Evolutionary conservation across 2,113 vertebrate genomes (phyloP), one percentile per base, ranked within the genome.

Genomic region (Daphoenositta chrysoptera): DNA sequence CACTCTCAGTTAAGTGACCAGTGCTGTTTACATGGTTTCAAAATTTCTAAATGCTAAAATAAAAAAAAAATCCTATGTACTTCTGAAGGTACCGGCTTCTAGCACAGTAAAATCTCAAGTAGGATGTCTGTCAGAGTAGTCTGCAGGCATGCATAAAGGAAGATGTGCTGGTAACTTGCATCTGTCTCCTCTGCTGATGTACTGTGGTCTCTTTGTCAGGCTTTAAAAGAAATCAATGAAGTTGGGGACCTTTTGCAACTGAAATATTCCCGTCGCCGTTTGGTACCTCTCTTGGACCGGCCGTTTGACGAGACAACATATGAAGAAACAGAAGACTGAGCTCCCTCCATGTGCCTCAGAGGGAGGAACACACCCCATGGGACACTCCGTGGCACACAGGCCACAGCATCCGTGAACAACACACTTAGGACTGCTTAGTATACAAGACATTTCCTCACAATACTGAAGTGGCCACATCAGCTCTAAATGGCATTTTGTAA

Each of bases 241-340:
- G 99, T 99, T 64, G 99, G 99, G 40, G 99, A 99, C 80, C 98
- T 99, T 37, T 97, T 99, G 83, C 99, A 99, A 80, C 92, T 99
- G 87, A 99, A 99, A 95, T 99, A 99, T 94, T 99, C 99, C 40
- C 98, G 99, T 83, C 98, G 96, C 58, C 98, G 97, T 91, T 94
- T 98, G 61, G 97, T 98, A 35, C 98, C 98, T 48, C 98, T 98
- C 12, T 96, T 99, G 83, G 98, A 98, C 81, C 98, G 98, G 94
- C 98, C 98, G 8, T 98, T 99, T 51, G 98, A 99, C 1, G 99
- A 99, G 96, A 99, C 98, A n/a, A 98, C 98, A 0, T 98, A 99
- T 14, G 99, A 99, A 97, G 99, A 99, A 92, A 98, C 97, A 35
- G 98, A 99, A 97, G 98, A 99, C 95, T 99, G 98, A 99, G 28